Conservation (phyloP, 2,113 vertebrate species). For the Chaetops frenatus region DNA sequence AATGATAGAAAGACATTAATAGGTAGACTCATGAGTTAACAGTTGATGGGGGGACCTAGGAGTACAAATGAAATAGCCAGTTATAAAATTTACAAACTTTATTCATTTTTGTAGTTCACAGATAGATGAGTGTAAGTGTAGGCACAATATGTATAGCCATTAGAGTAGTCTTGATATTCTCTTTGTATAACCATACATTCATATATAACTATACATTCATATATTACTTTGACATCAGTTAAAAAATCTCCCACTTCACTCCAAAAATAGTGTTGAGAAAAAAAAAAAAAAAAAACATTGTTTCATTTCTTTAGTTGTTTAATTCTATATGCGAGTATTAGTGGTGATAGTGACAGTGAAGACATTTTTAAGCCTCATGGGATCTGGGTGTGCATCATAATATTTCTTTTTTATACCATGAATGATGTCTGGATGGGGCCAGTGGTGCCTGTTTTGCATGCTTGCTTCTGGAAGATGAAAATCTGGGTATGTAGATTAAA, state of each 20-base stretch:
- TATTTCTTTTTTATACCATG: not conserved
- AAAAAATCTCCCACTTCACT: not conserved
- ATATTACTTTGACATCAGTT: not conserved
- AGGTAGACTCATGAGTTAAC: not conserved
- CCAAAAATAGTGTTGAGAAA: not conserved
- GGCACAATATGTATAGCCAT: not conserved
- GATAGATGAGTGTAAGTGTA: not conserved
- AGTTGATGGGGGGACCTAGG: not conserved
- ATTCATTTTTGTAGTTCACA: not conserved
- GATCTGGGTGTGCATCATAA: not conserved
- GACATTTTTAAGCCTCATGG: not conserved
- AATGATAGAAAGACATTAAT: not conserved
- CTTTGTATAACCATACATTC: not conserved
- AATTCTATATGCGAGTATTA: not conserved
- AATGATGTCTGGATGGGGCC: not conserved
- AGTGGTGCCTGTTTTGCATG: not conserved
- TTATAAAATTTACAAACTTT: not conserved
- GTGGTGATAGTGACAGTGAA: not conserved
- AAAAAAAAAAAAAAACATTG: not conserved
- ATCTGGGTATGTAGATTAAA: not conserved
- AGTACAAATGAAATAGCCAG: not conserved
- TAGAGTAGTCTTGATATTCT: not conserved
- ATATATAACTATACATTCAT: rapidly evolving
- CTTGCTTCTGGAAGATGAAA: not conserved
- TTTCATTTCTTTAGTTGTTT: not conserved